These are phyloP conservation scores for Ailurus styani DNA, from an alignment of 2,113 vertebrate species.

Conservation along the genomic window DNA sequence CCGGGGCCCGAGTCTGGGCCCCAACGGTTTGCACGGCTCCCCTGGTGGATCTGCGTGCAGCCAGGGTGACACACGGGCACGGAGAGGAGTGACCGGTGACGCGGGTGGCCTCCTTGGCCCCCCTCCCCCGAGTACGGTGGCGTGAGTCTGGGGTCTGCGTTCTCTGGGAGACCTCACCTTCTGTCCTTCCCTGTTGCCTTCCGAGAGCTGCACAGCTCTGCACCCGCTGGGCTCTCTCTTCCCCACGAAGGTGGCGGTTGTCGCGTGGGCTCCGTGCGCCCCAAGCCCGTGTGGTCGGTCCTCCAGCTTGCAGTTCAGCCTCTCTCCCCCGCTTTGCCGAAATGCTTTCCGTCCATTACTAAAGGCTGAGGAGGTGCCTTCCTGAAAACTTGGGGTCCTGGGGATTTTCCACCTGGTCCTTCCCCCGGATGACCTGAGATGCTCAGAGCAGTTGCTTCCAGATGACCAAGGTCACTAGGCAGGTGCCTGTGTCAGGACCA, in stretches of 20 bases:
- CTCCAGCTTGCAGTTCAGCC: neutral
- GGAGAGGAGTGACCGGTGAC: neutral
- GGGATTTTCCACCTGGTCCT: neutral
- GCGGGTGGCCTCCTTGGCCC: too few relatives aligned
- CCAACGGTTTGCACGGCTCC: neutral
- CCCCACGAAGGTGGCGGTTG: accelerated
- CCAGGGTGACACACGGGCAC: too few relatives aligned
- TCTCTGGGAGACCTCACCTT: neutral
- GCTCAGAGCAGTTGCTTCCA: neutral
- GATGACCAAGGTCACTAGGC: neutral
- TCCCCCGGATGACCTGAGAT: neutral
- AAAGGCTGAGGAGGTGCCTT: neutral
- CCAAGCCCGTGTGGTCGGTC: accelerated
- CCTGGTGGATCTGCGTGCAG: neutral
- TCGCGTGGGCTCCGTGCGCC: neutral
- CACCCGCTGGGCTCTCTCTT: neutral
- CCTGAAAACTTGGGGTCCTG: neutral
- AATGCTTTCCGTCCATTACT: neutral
- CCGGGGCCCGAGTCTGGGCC: neutral
- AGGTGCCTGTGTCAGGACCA: neutral
- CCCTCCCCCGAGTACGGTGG: neutral
- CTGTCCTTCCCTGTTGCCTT: neutral
- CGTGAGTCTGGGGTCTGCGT: neutral
- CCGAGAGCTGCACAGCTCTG: neutral
- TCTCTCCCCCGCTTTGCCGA: neutral